Base-by-base conservation (phyloP, 2,113 vertebrate genomes). In the Rattus rattus region DNA sequence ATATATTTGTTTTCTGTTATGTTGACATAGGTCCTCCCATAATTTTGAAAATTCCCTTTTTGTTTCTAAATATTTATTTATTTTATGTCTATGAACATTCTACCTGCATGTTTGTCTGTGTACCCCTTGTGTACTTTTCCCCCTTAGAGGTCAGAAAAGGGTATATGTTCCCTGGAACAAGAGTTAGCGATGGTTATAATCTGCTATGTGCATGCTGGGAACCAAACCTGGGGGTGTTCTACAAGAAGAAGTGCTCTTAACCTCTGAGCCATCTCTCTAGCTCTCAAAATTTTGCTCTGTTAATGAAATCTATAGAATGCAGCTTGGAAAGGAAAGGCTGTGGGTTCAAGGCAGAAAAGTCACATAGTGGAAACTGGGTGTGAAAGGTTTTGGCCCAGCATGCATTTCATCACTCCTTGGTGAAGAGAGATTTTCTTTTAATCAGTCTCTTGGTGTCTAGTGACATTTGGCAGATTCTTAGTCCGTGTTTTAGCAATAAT, bases 401-500 rank as follows among this genome's bases (percentile, higher is more conserved):
- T 85, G 24, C 12, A 10, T 84, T 96, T 88, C 69, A 84, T 93
- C n/a, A 43, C 33, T 88, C 73, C 33, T 90, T 77, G 10, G 28
- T 16, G 49, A 54, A 26, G 33, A 65, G 75, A 28, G 13, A 26
- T 81, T 70, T 33, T 89, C 47, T 63, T 88, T 89, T 96, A 91
- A 93, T 94, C 61, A 65, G 0, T 47, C 33, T 95, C 39, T 94
- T 95, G 7, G 33, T 90, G 20, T 75, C 28, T 97, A 56, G 43
- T 79, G 72, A 83, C 43, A 85, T 72, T 89, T 90, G 90, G 54
- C 88, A 84, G 77, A 11, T 61, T 94, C 94, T 96, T 75, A 90
- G 79, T 94, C 67, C 39, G 49, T 49, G 10, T 70, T 96, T 96
- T 94, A 84, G 84, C 56, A 91, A 75, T 75, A 80, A 67, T 65